Evolutionary conservation across 1,140 invertebrate species (phyloP).

Genomic region (Oreohelix idahoensis): DNA sequence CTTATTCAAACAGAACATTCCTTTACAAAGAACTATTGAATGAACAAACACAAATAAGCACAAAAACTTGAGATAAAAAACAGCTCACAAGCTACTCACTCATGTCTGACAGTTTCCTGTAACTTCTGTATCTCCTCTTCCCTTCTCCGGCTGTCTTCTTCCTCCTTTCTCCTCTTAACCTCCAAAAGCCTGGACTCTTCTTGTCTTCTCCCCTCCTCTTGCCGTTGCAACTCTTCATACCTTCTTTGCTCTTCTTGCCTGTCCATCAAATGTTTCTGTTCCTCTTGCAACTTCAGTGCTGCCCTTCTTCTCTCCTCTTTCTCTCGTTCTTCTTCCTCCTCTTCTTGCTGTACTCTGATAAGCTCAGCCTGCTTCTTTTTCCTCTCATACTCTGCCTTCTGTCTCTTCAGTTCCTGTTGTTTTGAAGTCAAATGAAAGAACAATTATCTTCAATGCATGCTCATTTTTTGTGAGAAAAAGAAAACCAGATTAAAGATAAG

Average conservation of each 20-base stretch:
- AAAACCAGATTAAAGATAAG: too few species aligned
- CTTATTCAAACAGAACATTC: too few species aligned
- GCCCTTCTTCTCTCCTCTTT: slow-evolving; percentile 61
- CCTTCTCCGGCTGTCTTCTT: slow-evolving; percentile 37
- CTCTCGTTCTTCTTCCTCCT: slow-evolving; percentile 61
- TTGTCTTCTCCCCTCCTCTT: slow-evolving; percentile 36
- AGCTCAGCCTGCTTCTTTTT: slow-evolving; percentile 66
- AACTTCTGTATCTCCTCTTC: slow-evolving; percentile 33
- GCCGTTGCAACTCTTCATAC: slow-evolving; percentile 38
- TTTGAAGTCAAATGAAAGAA: not conserved
- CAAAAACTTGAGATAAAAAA: too few species aligned
- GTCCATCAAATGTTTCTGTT: slow-evolving; percentile 60
- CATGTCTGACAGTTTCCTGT: slow-evolving; percentile 37
- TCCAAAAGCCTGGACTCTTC: slow-evolving; percentile 29
- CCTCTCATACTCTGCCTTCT: slow-evolving; percentile 66
- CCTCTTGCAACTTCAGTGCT: slow-evolving; percentile 64
- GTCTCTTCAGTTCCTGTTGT: slow-evolving; percentile 63
- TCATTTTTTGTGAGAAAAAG: too few species aligned
- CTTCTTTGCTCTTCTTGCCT: slow-evolving; percentile 45
- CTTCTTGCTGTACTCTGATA: slow-evolving; percentile 50
- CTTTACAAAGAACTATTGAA: too few species aligned
- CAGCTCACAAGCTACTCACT: too few species aligned
- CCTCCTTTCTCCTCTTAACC: slow-evolving; percentile 37
- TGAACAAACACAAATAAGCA: too few species aligned
- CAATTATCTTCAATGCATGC: too few species aligned